Base-by-base conservation (phyloP, 2,888 invertebrate species). In the Drosophila anomelani region DNA sequence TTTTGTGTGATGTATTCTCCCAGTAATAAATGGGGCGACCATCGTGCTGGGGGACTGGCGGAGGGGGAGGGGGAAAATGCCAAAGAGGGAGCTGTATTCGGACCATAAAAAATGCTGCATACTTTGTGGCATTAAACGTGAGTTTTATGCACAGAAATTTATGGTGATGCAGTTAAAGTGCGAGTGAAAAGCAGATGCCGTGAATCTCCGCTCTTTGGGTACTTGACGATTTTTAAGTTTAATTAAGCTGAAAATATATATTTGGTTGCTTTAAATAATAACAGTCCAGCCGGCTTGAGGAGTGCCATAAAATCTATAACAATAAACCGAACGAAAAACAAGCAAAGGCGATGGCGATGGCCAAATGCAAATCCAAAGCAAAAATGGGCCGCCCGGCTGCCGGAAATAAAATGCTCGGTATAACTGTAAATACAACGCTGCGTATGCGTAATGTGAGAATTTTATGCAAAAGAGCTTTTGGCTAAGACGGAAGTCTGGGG, bases 161-260 rank as follows among this genome's bases (percentile, higher is more conserved):
- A 85, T 85, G 81, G 79, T 79, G 81, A 78, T 84, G 83, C 88
- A 84, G 85, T 87, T 80, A 80, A 82, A 77, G 77, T 63, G 72
- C 63, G 34, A 76, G 51, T 55, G 56, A 61, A 54, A 69, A 80
- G 73, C 82, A 86, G 82, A 58, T 86, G 82, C 63, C 67, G 66
- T 57, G 69, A 76, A 79, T 84, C 81, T 76, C 54, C 26, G 47
- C 39, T 39, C 46, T 39, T 10, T 6, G 70, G 51, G 53, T 68
- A 51, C 57, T 58, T 55, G 34, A 41, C 60, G 47, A 51, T 72
- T 84, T 80, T 90, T 78, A 81, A 90, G 90, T 90, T 90, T 90
- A 90, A 90, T 90, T 90, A 90, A 90, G 90, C 80, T 80, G 90
- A 90, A 90, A 90, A 90, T 90, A 87, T 85, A 87, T 85, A 87